Base-by-base conservation (phyloP, 2,888 invertebrate genomes). In the Aspidiotus destructor region DNA sequence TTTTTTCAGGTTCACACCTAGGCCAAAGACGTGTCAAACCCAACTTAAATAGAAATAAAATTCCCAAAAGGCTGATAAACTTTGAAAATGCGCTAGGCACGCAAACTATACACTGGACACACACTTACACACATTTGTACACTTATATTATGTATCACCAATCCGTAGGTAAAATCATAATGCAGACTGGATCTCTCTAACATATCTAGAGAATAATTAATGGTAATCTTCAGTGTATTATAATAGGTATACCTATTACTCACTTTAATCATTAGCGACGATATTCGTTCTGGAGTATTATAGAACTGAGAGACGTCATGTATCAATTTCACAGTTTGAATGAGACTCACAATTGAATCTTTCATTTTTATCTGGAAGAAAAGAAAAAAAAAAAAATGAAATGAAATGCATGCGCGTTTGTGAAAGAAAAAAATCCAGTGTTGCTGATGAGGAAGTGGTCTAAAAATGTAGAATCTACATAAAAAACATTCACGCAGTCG, bases 291-390 rank as follows among this genome's bases (percentile, higher is more conserved):
- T 0, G 95, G 93, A 0, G 96, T 96, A 76, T 96, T 96, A 76
- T 96, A 97, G 78, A 93, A 96, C 76, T 92, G 89, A 0, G 96
- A 96, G 7, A 96, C 92, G 75, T 89, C 92, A 76, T 96, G 93
- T 74, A 96, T 96, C 73, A 96, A 81, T 52, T 93, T 81, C 11
- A 97, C 93, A 0, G 94, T 94, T 80, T 95, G 94, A 72, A 96
- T 80, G 41, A 96, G 80, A 69, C 92, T 91, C 69, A 94, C 81
- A 71, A 96, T 88, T 0, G 91, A 92, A 74, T 92, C 91, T 76
- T 90, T 85, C 84, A 96, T 95, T 77, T 88, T 88, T 8, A 88
- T 82, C 85, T 86, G 74, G 28, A 76, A 75, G 68, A 70, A 69
- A 72, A 72, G n/a, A 71, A 70, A 28, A 41, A 11, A 41, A 40